Conservation (phyloP, 2,797 vertebrate genomes). For the Propithecus perrieri region DNA sequence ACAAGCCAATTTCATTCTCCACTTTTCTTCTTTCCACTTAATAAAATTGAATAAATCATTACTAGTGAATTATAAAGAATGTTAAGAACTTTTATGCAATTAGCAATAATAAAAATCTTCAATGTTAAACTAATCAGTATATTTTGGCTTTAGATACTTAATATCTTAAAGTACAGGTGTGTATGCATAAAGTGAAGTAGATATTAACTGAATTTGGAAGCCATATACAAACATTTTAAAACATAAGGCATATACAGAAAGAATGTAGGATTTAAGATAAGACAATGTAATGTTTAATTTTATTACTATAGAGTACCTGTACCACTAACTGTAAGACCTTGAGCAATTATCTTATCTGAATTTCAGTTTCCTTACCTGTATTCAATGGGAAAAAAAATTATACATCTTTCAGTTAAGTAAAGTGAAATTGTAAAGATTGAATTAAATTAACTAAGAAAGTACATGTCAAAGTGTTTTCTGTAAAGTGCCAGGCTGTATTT, state of each 20-base stretch:
- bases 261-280: not conserved
- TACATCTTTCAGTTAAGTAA: not conserved
- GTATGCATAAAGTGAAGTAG: not conserved
- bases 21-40: not conserved
- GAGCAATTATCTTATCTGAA: not conserved
- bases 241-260: not conserved
- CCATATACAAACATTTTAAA: not conserved
- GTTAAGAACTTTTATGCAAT: not conserved
- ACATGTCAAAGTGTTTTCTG: not conserved
- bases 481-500: not conserved
- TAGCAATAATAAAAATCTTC: not conserved
- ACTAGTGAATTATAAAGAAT: not conserved
- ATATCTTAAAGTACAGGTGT: not conserved
- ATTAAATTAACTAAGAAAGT: conserved; percentile 11
- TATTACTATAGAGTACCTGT: not conserved
- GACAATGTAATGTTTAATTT: not conserved
- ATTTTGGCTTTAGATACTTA: not conserved
- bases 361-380: not conserved
- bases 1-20: not conserved
- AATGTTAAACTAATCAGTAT: not conserved
- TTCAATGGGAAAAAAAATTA: not conserved
- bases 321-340: not conserved
- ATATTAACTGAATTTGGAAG: not conserved
- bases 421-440: conserved; percentile 10
- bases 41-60: not conserved